Evolutionary conservation across 2,113 vertebrate genomes (phyloP), one percentile per base, ranked within the genome.

Genomic region (Salvelinus alpinus): DNA sequence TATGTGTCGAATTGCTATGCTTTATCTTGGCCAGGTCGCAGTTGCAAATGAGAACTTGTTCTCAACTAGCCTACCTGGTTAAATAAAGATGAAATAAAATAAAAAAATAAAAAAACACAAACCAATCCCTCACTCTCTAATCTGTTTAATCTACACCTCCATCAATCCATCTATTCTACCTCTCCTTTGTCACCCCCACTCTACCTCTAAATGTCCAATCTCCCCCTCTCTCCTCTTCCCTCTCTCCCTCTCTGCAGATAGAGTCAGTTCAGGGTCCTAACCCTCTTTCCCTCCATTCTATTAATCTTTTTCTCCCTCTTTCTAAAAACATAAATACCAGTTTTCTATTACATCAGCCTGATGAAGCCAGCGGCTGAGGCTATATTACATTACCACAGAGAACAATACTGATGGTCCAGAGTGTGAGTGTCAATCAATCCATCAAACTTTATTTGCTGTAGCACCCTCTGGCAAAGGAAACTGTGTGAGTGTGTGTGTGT

Each of bases 331-430:
- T 90, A 91, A 92, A 92, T 88, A 84, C 71, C 65, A 80, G 84
- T 88, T 91, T 91, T 89, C 83, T 85, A 83, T 91, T 86, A 89
- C 86, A 92, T 90, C 88, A 89, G 83, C 74, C 79, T 82, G 88
- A 92, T 87, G 84, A 91, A 88, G 85, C 74, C 82, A 85, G 80
- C 84, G 87, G 88, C 86, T 80, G 14, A 80, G 84, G 79, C 80
- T 76, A 84, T 77, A 90, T 88, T 85, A 86, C 73, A 90, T 92
- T 89, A 89, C 83, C 82, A 81, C 81, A 73, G 75, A 83, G 81
- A 87, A 87, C 82, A 82, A 66, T 66, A 27, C 5, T 54, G 65
- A 54, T 14, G 25, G 59, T 34, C n/a, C 48, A n/a, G 13, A 57
- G 29, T 64, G 72, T 20, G 60, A 70, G 81, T 73, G 66, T 65